Base-by-base conservation (phyloP, 2,797 vertebrate genomes). In the Gymnocypris eckloni region DNA sequence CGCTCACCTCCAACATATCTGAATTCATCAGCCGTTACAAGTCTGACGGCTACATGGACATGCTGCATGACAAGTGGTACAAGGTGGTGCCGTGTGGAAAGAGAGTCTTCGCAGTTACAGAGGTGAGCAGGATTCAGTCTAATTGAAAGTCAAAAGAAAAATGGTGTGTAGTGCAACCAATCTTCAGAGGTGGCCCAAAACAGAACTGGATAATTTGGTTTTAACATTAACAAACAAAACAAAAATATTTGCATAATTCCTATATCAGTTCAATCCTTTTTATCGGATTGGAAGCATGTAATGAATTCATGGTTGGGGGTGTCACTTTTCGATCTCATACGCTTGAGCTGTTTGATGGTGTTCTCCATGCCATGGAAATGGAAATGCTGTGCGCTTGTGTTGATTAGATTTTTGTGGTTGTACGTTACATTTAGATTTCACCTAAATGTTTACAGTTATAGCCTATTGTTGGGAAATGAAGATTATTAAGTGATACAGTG, bases 21-120 rank as follows among this genome's bases (percentile, higher is more conserved):
- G 93, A 97, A 90, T 96, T 96, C 92, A 96, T 97, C 93, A 97
- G 96, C 85, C 94, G 95, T 86, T 97, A 97, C 93, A 97, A 96
- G 85, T 96, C 96, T 0, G 95, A 96, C 0, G 96, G 96, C 0
- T 96, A 96, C 94, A 96, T 97, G 33, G 96, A 97, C 91, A 93
- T 96, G 86, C 90, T 97, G 80, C 96, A 97, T 0, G 96, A 97
- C 94, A 97, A 96, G 91, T 97, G 96, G 96, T 97, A 97, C 94
- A 96, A 95, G 93, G 96, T 96, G 95, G 96, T 97, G 71, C 96
- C 96, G 25, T 97, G 96, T 1, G 96, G 96, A 52, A 97, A 97
- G 88, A 92, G 96, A 28, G 96, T 95, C 86, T 95, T 96, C 2
- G 96, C 96, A 0, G 96, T 97, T 82, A 97, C 96, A 0, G 96